Evolutionary conservation across 23 tunicate genomes (phyloP).

Genomic region (Trididemnum nubilum): DNA sequence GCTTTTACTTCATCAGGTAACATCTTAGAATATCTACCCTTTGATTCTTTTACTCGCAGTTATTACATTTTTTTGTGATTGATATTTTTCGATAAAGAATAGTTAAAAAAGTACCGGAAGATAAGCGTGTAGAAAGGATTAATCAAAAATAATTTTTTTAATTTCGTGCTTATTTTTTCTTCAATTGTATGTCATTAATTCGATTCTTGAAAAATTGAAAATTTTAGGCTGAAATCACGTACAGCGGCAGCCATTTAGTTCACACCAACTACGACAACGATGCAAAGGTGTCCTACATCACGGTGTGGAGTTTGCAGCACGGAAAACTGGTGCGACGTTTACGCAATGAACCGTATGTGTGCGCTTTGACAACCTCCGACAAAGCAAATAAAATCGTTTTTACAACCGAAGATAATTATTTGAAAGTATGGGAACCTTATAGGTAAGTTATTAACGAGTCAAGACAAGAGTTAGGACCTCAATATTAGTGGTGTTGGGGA

Average conservation of each 20-base stretch:
- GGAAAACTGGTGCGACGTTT: conserved; percentile 61
- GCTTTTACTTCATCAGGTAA: conserved; percentile 75
- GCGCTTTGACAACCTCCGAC: conserved; percentile 60
- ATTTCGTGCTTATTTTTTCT: too few species aligned
- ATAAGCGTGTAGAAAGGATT: too few species aligned
- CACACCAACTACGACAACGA: conserved; percentile 72
- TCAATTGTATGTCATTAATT: too few species aligned
- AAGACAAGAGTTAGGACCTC: too few species aligned
- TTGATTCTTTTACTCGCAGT: too few species aligned
- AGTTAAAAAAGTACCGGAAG: too few species aligned
- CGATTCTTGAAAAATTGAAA: too few species aligned
- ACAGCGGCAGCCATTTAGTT: conserved; percentile 67
- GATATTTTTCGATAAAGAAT: too few species aligned
- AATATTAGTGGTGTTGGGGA: too few species aligned
- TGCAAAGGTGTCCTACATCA: conserved; percentile 58
- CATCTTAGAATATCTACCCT: background rate
- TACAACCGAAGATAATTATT: conserved; percentile 70
- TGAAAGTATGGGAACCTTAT: conserved; percentile 92
- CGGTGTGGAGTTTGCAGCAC: conserved; percentile 71
- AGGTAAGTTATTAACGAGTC: conserved; percentile 43
- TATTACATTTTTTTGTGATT: too few species aligned
- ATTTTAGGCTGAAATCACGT: conserved; percentile 62
- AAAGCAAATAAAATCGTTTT: conserved; percentile 62
- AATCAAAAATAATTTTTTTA: too few species aligned
- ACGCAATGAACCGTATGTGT: conserved; percentile 76